phyloP scores from a whole-genome alignment of 2,113 vertebrate genomes.

The Stigmatopora nigra region DNA sequence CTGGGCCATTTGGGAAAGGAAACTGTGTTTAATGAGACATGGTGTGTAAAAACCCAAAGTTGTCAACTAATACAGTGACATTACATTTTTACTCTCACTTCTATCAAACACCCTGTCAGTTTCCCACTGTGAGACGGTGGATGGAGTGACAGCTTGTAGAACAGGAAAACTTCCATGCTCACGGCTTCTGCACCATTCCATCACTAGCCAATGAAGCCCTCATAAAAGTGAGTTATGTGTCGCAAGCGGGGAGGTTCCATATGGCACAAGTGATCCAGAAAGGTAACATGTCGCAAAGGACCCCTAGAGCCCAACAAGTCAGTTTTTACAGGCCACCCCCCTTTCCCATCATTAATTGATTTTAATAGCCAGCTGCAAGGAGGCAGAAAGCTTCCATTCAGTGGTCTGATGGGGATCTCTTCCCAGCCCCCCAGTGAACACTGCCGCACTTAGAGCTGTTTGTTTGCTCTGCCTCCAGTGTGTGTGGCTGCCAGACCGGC shows the following conservation, averaged over 20 bases:
- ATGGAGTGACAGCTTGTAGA: constrained; percentile 52
- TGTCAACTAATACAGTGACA: constrained; percentile 21
- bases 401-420: constrained; percentile 62
- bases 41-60: not conserved
- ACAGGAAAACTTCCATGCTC: constrained; percentile 54
- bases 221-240: constrained; percentile 70
- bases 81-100: constrained; percentile 14
- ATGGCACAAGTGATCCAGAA: constrained; percentile 72
- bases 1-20: not conserved
- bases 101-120: constrained; percentile 28
- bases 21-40: not conserved
- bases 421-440: constrained; percentile 58
- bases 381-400: constrained; percentile 70
- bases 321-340: constrained; percentile 60
- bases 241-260: constrained; percentile 67
- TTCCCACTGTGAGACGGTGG: constrained; percentile 26
- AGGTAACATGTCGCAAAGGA: constrained; percentile 63
- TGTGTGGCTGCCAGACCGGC: constrained; percentile 54
- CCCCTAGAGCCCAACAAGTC: constrained; percentile 67
- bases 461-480: constrained; percentile 65
- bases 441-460: constrained; percentile 66
- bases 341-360: constrained; percentile 68
- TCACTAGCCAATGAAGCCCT: constrained; percentile 71
- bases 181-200: constrained; percentile 58
- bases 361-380: constrained; percentile 67